Percentiles rank a stretch among this genome's conserved stretches.
phyloP scores from a whole-genome alignment of 2,113 vertebrate genomes.

The Athene cunicularia region DNA sequence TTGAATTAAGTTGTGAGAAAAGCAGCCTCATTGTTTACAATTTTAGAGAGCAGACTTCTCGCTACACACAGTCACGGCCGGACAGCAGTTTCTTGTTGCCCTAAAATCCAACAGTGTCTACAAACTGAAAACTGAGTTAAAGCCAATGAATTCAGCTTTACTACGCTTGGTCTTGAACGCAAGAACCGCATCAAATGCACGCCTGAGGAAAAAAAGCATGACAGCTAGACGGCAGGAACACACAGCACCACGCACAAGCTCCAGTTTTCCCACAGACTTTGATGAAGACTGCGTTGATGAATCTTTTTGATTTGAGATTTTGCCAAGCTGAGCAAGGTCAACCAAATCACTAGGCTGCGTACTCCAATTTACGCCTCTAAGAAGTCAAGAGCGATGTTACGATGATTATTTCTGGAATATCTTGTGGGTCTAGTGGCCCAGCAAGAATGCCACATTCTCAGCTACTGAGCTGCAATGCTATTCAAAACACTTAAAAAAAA shows the following conservation, averaged over 20 bases:
- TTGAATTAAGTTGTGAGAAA: neutral
- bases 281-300: neutral
- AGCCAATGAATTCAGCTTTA: neutral
- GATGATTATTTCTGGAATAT: neutral
- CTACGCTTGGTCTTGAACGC: neutral
- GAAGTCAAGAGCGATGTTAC: neutral
- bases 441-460: neutral
- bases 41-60: neutral
- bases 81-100: neutral
- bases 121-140: neutral
- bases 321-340: neutral
- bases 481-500: neutral
- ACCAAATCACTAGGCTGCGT: neutral
- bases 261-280: neutral
- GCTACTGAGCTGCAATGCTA: neutral
- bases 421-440: neutral
- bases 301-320: neutral
- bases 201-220: neutral
- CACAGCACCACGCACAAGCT: neutral
- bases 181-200: neutral
- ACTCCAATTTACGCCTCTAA: neutral
- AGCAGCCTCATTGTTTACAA: neutral
- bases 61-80: neutral
- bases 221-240: neutral
- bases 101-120: neutral